These are phyloP conservation scores for Python bivittatus DNA, from an alignment of 2,113 vertebrate genomes.

Conservation along the genomic window DNA sequence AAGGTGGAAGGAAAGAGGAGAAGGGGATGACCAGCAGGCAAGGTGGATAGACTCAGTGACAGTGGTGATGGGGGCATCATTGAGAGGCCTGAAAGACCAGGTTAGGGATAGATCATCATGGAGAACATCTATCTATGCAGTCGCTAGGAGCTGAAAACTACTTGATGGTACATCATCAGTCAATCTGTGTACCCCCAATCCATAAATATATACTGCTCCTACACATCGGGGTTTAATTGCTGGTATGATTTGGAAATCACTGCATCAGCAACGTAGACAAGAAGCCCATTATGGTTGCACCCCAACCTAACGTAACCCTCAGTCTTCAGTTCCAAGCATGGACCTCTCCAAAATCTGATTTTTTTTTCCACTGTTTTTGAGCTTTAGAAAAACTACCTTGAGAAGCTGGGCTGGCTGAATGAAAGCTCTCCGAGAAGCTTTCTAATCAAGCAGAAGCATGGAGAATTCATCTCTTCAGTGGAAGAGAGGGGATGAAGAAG, in stretches of 20 bases:
- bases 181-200: neutral
- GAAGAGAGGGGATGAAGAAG: neutral
- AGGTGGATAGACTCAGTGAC: neutral
- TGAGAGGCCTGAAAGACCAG: neutral
- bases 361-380: neutral
- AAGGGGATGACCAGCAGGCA: neutral
- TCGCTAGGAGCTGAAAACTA: neutral
- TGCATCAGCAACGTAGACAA: neutral
- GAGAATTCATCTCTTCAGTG: neutral
- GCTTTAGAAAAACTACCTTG: neutral
- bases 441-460: neutral
- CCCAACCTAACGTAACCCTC: neutral
- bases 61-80: neutral
- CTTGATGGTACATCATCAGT: neutral
- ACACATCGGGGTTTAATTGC: neutral
- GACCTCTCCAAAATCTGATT: neutral
- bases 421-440: neutral
- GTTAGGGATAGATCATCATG: neutral
- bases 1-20: neutral
- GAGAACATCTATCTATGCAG: neutral
- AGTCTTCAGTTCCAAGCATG: neutral
- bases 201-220: neutral
- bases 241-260: neutral
- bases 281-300: neutral
- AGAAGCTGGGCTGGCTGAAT: too few relatives aligned